These are phyloP conservation scores for Danionella dracula DNA, from an alignment of 2,797 vertebrate genomes.

Conservation along the genomic window DNA sequence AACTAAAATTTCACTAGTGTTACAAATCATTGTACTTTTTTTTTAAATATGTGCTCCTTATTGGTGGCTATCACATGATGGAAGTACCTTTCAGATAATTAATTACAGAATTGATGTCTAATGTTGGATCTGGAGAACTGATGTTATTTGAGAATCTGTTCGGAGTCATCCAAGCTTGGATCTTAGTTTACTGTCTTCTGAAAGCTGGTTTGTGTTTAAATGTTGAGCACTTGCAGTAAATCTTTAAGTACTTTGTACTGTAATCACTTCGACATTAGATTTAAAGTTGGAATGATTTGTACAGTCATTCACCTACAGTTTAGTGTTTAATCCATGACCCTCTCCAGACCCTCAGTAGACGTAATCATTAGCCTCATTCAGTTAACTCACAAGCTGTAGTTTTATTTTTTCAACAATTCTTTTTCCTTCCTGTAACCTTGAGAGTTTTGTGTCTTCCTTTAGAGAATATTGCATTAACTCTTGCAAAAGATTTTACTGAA, in stretches of 20 bases:
- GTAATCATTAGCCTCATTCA: slow-evolving; percentile 40
- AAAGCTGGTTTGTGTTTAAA: background rate
- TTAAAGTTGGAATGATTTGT: slow-evolving; percentile 19
- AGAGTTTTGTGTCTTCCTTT: slow-evolving; percentile 24
- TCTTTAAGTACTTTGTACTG: slow-evolving; percentile 11
- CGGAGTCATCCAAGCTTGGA: too few relatives aligned
- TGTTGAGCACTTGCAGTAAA: slow-evolving; percentile 9
- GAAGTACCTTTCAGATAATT: too few relatives aligned
- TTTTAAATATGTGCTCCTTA: too few relatives aligned
- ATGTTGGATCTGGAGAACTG: too few relatives aligned
- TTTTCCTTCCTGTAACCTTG: background rate
- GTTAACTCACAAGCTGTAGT: slow-evolving; percentile 32
- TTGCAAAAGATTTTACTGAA: background rate
- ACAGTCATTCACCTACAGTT: slow-evolving; percentile 33
- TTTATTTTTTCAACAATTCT: background rate
- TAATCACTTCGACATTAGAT: slow-evolving; percentile 23
- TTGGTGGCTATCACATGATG: too few relatives aligned
- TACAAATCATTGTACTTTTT: too few relatives aligned
- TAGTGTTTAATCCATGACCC: slow-evolving; percentile 32
- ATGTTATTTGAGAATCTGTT: too few relatives aligned
- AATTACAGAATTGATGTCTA: too few relatives aligned
- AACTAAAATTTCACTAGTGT: too few relatives aligned
- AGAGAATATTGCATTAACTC: background rate
- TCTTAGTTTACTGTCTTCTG: background rate
- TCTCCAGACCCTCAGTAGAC: slow-evolving; percentile 10